Percentiles rank a stretch among this genome's conserved stretches.
Evolutionary conservation across 2,888 invertebrate species (phyloP).

Genomic region (Ecliptopera silaceata): DNA sequence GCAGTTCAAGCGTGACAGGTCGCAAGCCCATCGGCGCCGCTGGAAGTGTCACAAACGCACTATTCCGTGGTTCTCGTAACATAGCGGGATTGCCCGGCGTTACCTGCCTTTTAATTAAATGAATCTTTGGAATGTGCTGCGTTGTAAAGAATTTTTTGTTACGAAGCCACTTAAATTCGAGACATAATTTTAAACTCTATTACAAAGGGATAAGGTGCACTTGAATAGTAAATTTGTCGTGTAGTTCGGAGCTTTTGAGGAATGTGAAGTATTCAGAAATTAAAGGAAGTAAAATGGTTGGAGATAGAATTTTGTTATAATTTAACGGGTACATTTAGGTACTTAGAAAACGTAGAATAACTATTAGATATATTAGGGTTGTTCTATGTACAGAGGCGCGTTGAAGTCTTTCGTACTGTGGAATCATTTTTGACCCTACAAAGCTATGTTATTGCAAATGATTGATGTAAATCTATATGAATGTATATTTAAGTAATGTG

Average conservation of each 20-base stretch:
- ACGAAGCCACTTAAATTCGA: constrained; percentile 25
- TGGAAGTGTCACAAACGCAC: neutral
- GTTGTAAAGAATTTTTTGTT: constrained; percentile 47
- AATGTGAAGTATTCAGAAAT: constrained; percentile 10
- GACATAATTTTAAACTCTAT: constrained; percentile 35
- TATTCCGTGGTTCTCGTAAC: constrained; percentile 21
- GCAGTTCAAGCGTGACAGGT: neutral
- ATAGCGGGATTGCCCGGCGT: constrained; percentile 31
- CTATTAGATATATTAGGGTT: neutral
- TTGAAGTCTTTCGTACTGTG: constrained; percentile 58
- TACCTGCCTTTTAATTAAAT: constrained; percentile 60
- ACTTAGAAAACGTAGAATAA: too few species aligned
- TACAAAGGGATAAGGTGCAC: constrained; percentile 13
- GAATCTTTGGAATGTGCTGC: constrained; percentile 61
- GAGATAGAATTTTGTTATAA: too few species aligned
- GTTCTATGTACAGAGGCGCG: constrained; percentile 48
- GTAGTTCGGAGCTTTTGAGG: constrained; percentile 11
- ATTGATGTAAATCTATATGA: too few species aligned
- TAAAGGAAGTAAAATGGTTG: constrained; percentile 5
- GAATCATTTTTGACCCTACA: neutral
- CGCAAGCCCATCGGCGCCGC: neutral
- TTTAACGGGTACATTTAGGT: too few species aligned
- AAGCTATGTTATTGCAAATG: too few species aligned
- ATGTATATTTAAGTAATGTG: too few species aligned
- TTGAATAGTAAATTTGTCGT: constrained; percentile 20